phyloP scores from a whole-genome alignment of 2,888 invertebrate genomes.

The Apamea monoglypha region DNA sequence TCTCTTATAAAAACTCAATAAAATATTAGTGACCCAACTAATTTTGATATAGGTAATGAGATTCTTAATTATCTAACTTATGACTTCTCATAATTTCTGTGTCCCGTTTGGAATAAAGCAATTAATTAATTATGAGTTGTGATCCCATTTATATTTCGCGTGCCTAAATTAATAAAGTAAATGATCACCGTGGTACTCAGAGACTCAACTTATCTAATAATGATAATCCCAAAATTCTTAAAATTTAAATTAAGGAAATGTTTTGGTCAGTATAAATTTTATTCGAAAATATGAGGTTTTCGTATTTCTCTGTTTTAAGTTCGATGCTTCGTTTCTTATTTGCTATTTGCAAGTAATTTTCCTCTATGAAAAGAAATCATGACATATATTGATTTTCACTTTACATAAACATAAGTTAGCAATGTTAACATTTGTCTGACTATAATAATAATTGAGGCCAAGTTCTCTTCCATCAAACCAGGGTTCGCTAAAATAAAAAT shows the following conservation, averaged over 20 bases:
- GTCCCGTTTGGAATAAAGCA: conserved; percentile 42
- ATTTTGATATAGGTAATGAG: conserved; percentile 47
- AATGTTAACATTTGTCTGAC: background rate
- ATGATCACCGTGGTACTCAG: conserved; percentile 36
- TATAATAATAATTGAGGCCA: conserved; percentile 13
- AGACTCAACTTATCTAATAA: conserved; percentile 18
- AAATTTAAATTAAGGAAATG: background rate
- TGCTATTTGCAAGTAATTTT: background rate
- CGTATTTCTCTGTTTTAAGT: background rate
- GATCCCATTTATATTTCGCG: conserved; percentile 43
- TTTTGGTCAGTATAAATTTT: background rate
- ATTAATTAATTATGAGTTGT: conserved; percentile 53
- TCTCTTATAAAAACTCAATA: conserved; percentile 10
- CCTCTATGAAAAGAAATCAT: background rate
- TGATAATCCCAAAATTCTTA: background rate
- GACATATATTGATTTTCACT: background rate
- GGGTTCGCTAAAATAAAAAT: conserved; percentile 35
- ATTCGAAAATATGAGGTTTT: background rate
- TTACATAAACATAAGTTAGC: background rate
- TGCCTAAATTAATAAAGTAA: conserved; percentile 40
- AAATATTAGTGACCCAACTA: conserved; percentile 27
- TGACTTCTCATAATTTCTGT: conserved; percentile 42
- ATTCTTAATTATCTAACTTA: conserved; percentile 57
- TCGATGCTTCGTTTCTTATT: background rate
- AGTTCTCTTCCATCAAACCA: background rate